These are phyloP conservation scores for Plectropomus leopardus DNA, from an alignment of 2,113 vertebrate species.

Conservation along the genomic window DNA sequence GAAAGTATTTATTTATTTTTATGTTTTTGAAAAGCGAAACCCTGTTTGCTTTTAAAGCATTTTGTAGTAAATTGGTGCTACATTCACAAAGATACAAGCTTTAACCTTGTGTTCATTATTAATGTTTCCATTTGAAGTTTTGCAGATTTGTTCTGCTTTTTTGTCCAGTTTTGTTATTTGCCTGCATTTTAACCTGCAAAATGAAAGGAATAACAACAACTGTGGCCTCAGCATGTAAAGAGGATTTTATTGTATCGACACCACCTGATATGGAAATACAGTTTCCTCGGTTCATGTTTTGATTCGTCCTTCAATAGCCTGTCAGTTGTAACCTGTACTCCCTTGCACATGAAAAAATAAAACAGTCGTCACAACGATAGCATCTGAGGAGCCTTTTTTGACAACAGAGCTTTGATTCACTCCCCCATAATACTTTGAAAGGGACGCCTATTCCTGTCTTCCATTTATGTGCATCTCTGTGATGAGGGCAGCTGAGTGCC, in stretches of 20 bases:
- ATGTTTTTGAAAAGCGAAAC: slow-evolving; percentile 1
- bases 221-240: not conserved
- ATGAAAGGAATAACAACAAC: not conserved
- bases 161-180: not conserved
- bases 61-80: not conserved
- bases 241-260: slow-evolving; percentile 14
- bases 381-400: slow-evolving; percentile 64
- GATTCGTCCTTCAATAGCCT: slow-evolving; percentile 52
- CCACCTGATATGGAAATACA: slow-evolving; percentile 47
- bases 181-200: not conserved
- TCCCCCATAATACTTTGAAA: slow-evolving; percentile 72
- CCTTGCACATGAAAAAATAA: slow-evolving; percentile 20
- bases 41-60: not conserved
- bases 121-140: not conserved
- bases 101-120: not conserved
- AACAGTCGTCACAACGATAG: slow-evolving; percentile 23
- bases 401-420: slow-evolving; percentile 71
- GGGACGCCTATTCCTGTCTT: slow-evolving; percentile 73
- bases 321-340: slow-evolving; percentile 49
- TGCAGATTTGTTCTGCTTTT: not conserved
- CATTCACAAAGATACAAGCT: not conserved
- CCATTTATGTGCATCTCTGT: slow-evolving; percentile 68
- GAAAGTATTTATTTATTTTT: not conserved
- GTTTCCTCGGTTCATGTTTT: slow-evolving; percentile 33
- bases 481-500: slow-evolving; percentile 62